Evolutionary conservation across 2,113 vertebrate genomes (phyloP).

Genomic region (Microcebus griseorufus): DNA sequence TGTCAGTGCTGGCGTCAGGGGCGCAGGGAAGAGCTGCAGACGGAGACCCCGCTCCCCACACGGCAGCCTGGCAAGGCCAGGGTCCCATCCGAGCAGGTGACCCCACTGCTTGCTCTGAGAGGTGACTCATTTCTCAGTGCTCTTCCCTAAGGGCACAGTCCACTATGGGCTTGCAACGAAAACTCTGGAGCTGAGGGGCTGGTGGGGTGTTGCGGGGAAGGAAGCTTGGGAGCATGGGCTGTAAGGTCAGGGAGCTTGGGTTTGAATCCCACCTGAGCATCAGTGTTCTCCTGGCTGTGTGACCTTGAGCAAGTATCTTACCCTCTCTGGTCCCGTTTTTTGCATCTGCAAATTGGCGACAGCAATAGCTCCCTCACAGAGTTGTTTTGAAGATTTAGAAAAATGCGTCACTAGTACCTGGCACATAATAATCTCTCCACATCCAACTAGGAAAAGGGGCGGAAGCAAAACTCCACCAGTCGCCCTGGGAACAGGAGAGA

Average conservation of each 20-base stretch:
- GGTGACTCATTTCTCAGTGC: neutral
- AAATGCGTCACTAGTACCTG: conserved; percentile 27
- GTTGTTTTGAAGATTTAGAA: conserved; percentile 39
- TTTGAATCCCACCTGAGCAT: neutral
- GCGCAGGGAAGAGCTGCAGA: neutral
- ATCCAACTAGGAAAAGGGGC: neutral
- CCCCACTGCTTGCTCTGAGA: rapidly evolving
- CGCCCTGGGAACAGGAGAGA: conserved; percentile 47
- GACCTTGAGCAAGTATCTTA: neutral
- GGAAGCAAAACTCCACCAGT: neutral
- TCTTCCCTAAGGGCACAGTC: neutral
- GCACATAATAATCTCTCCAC: neutral
- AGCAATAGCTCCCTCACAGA: neutral
- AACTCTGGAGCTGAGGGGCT: neutral
- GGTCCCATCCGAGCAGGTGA: rapidly evolving
- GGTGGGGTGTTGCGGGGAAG: rapidly evolving
- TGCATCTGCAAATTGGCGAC: neutral
- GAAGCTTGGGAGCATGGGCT: rapidly evolving
- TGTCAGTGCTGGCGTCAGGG: neutral
- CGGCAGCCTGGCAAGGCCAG: neutral
- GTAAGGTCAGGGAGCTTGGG: neutral
- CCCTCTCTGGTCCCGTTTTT: conserved; percentile 27
- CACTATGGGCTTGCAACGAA: neutral
- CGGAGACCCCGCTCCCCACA: rapidly evolving
- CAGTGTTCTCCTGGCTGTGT: conserved; percentile 17